Conservation (phyloP, 2,797 vertebrate species). For the Enteromius trimaculatus region DNA sequence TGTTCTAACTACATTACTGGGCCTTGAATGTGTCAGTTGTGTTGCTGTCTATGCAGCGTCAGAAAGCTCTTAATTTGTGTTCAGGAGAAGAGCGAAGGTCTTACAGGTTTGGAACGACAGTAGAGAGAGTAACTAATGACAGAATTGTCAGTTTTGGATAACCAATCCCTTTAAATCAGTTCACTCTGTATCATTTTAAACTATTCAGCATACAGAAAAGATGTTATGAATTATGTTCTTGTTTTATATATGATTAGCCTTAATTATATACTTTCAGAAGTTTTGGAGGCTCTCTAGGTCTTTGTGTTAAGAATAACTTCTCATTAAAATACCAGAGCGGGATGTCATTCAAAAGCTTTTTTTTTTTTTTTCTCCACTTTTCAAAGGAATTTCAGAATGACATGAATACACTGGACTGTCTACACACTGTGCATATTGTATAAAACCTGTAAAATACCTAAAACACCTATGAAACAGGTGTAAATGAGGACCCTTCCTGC, state of each 20-base stretch:
- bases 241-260: not conserved
- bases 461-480: not conserved
- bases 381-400: not conserved
- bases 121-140: not conserved
- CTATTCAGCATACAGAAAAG: not conserved
- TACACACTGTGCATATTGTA: not conserved
- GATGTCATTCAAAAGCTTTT: not conserved
- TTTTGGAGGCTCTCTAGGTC: not conserved
- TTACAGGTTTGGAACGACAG: not conserved
- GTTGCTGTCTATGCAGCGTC: not conserved
- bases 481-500: slow-evolving; percentile 43
- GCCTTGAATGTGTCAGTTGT: not conserved
- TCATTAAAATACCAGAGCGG: not conserved
- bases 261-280: not conserved
- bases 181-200: not conserved
- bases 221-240: not conserved
- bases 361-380: not conserved
- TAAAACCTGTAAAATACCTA: slow-evolving; percentile 5
- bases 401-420: not conserved
- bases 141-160: not conserved
- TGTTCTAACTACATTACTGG: not conserved
- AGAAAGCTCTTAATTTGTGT: not conserved
- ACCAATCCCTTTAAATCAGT: not conserved
- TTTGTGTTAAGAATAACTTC: not conserved
- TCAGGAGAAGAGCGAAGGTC: not conserved